phyloP scores from a whole-genome alignment of 1,140 invertebrate genomes.

The Physella acuta region DNA sequence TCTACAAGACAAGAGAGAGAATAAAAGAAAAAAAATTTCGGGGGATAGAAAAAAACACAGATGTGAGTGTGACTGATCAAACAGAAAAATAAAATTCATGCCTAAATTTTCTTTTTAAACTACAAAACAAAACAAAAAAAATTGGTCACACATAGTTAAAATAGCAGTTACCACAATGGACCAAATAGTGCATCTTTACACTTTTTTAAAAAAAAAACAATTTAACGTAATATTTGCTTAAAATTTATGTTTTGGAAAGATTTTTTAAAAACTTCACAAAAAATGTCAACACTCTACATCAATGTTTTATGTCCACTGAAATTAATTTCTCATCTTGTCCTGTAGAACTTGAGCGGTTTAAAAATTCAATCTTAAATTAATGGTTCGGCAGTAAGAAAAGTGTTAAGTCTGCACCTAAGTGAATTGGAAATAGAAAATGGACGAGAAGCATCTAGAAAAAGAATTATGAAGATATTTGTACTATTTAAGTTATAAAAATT shows the following conservation, averaged over 20 bases:
- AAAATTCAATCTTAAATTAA: no score
- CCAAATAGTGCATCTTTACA: no score
- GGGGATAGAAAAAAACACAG: slow-evolving; percentile 51
- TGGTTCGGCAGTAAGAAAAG: no score
- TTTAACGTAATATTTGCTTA: not conserved
- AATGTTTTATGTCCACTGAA: not conserved
- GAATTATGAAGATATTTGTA: no score
- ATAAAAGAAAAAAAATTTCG: slow-evolving; percentile 65
- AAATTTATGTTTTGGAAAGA: not conserved
- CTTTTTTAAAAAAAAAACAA: no score
- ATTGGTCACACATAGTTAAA: not conserved
- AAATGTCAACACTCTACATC: slow-evolving; percentile 9
- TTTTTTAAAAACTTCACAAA: not conserved
- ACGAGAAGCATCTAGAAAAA: no score
- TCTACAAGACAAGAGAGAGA: slow-evolving; percentile 94
- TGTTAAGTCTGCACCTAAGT: no score
- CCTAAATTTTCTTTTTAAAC: slow-evolving; percentile 6
- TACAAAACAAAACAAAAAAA: not conserved
- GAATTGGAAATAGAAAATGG: no score
- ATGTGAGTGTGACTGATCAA: not conserved
- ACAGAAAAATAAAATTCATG: not conserved
- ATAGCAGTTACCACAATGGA: no score
- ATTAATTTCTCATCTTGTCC: slow-evolving; percentile 20
- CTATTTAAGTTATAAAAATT: no score
- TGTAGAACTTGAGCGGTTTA: not conserved